Percentiles rank a stretch among this genome's conserved stretches.
Conservation (phyloP, 2,888 invertebrate genomes). For the Dynastes tityus region DNA sequence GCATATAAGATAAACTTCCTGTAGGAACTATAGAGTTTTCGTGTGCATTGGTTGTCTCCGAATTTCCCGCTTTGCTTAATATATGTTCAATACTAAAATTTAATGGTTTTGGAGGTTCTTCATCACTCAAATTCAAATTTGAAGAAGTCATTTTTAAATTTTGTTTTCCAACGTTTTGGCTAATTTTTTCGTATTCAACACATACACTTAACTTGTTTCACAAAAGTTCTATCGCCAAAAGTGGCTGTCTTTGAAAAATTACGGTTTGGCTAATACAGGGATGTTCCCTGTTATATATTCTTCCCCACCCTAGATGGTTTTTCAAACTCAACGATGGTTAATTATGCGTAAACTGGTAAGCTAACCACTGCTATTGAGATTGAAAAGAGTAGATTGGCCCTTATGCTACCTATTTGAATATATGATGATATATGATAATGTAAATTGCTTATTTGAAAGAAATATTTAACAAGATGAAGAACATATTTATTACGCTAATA, state of each 20-base stretch:
- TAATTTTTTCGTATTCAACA: not conserved
- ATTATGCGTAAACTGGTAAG: constrained; percentile 66
- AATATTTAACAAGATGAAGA: too few species aligned
- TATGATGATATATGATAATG: not conserved
- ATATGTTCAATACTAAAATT: constrained; percentile 79
- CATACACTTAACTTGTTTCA: not conserved
- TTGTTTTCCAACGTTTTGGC: not conserved
- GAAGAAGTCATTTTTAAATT: constrained; percentile 54
- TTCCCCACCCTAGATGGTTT: constrained; percentile 59
- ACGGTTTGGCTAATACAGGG: constrained; percentile 52
- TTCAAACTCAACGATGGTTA: constrained; percentile 65
- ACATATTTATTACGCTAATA: not conserved
- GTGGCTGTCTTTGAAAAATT: constrained; percentile 49
- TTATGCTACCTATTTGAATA: not conserved
- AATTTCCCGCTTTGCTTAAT: constrained; percentile 72
- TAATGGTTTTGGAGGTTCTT: constrained; percentile 57
- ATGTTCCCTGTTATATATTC: constrained; percentile 60
- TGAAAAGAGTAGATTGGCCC: constrained; percentile 27
- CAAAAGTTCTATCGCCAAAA: constrained; percentile 25
- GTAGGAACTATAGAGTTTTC: constrained; percentile 17
- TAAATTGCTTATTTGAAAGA: too few species aligned
- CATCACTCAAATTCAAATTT: constrained; percentile 48
- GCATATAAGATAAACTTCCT: constrained; percentile 52
- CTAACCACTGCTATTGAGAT: constrained; percentile 35
- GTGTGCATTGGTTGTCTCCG: constrained; percentile 33